A percentile compares a stretch with the other conserved stretches of the same genome.
These are phyloP conservation scores for Glaucomys volans DNA, from an alignment of 2,113 vertebrate species.

Conservation along the genomic window DNA sequence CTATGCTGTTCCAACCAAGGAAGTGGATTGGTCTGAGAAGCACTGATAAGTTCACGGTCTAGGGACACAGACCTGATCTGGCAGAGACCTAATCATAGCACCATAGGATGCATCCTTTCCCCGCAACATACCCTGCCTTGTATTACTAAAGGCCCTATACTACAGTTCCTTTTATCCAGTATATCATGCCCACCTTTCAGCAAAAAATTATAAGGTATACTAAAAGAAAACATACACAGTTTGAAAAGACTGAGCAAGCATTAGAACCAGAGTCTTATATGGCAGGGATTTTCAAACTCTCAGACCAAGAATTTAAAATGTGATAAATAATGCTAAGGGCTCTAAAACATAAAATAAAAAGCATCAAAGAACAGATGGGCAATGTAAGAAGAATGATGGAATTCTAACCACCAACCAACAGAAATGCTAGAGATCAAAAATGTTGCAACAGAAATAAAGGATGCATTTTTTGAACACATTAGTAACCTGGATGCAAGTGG, in stretches of 20 bases:
- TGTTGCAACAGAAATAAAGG: not conserved
- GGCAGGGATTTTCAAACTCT: not conserved
- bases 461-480: not conserved
- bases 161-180: not conserved
- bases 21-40: not conserved
- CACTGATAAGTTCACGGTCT: not conserved
- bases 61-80: not conserved
- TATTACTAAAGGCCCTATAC: not conserved
- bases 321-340: not conserved
- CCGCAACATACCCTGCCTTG: not conserved
- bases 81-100: not conserved
- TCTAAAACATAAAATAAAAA: not conserved
- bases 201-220: not conserved
- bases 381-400: not conserved
- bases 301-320: not conserved
- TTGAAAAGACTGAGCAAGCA: not conserved
- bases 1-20: not conserved
- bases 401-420: not conserved
- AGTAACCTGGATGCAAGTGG: not conserved
- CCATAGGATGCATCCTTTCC: not conserved
- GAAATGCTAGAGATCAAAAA: not conserved
- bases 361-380: not conserved
- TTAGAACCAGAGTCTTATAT: not conserved
- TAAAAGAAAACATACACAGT: not conserved
- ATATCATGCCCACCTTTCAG: not conserved